Evolutionary conservation across 1,140 invertebrate genomes (phyloP), one percentile per base, ranked within the genome.

Genomic region (Ips typographus): DNA sequence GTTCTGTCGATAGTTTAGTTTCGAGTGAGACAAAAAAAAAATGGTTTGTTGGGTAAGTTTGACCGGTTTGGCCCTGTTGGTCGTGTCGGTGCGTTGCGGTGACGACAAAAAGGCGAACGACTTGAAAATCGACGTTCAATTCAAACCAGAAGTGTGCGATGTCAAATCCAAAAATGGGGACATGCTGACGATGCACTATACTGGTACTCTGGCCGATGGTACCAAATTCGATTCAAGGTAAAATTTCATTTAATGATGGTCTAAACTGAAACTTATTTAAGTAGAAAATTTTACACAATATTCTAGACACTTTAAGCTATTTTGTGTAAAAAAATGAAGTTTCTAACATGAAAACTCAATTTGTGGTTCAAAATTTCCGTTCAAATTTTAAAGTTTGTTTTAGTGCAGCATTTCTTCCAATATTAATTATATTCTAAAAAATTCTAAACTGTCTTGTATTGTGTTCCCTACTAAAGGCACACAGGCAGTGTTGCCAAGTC

Each of bases 141-240:
- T 86, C 80, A 87, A 88, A 68, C 91, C 93, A 1, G 93, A 94
- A 75, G 84, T 87, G 53, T 96, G 94, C 84, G 87, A 89, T 2
- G 82, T 85, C 72, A 92, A 91, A 79, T 88, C 91, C n/a, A 94
- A 94, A 80, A 88, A 87, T 69, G 91, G 93, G 40, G 93, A 96
- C 81, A 90, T 91, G 84, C 86, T 97, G 43, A 93, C 92, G 56
- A 96, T 97, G 94, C 94, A 97, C 80, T 97, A 97, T 78, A 93
- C 90, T 43, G 94, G 94, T 72, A 95, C 91, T 37, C 84, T 96
- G 49, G 83, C 85, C 70, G 91, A 96, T 82, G 94, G 94, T 63
- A 94, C 88, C 76, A 94, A 95, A 83, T 97, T 97, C 78, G 94
- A 97, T 80, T 95, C 94, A 73, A 96, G 94, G 93, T 95, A 84